Evolutionary conservation across 2,797 vertebrate species (phyloP).

Genomic region (Acipenser oxyrinchus): DNA sequence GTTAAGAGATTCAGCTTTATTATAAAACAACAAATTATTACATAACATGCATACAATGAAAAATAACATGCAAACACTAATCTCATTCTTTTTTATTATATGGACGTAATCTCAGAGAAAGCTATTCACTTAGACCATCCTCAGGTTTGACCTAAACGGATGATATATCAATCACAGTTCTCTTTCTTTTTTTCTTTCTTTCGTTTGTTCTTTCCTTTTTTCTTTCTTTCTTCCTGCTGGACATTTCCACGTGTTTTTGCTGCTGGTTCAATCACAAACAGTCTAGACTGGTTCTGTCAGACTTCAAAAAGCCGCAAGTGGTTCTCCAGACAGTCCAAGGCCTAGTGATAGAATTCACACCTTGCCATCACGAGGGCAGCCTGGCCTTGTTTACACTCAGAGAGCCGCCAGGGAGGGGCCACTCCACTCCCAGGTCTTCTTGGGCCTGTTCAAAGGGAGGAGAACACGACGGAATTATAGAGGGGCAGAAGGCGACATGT

Average conservation of each 20-base stretch:
- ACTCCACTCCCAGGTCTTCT: not conserved
- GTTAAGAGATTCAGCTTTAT: too few relatives aligned
- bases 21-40: too few relatives aligned
- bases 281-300: not conserved
- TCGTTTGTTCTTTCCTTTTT: too few relatives aligned
- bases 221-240: constrained; percentile 5
- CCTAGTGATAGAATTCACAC: constrained; percentile 22
- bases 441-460: not conserved
- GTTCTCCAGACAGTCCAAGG: not conserved
- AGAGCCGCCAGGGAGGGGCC: not conserved
- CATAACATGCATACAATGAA: too few relatives aligned
- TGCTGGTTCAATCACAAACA: not conserved
- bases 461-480: constrained; percentile 1
- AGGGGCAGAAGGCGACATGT: not conserved
- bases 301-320: constrained; percentile 14
- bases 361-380: not conserved
- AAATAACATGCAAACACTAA: too few relatives aligned
- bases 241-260: constrained; percentile 11
- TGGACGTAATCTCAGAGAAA: too few relatives aligned
- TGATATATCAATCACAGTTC: not conserved
- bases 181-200: not conserved
- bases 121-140: too few relatives aligned
- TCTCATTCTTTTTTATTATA: too few relatives aligned
- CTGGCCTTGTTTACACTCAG: constrained; percentile 7
- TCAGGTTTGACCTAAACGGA: too few relatives aligned